A percentile compares a stretch with the other conserved stretches of the same genome.
These are phyloP conservation scores for Hoplodrina blanda DNA, from an alignment of 2,888 invertebrate species.

Conservation along the genomic window DNA sequence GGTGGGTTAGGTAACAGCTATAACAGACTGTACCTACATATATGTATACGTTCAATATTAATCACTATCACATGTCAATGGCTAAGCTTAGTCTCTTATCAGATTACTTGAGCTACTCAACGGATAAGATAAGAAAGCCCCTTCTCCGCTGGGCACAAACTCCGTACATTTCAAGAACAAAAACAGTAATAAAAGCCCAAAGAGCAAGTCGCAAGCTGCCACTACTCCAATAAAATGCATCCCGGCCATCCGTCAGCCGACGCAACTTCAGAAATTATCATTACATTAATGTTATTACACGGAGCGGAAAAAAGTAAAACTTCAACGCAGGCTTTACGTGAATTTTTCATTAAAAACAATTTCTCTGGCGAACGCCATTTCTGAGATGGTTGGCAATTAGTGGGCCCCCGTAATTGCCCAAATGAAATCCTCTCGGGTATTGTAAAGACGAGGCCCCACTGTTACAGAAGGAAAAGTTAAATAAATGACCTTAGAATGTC, in stretches of 20 bases:
- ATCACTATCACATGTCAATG: neutral
- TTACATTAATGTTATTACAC: conserved; percentile 64
- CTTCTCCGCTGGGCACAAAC: conserved; percentile 2
- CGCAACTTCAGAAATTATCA: conserved; percentile 59
- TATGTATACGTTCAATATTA: too few species aligned
- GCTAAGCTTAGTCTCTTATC: neutral
- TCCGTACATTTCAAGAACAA: conserved; percentile 38
- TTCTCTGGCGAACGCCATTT: conserved; percentile 74
- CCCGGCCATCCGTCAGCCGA: conserved; percentile 51
- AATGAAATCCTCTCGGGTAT: conserved; percentile 75
- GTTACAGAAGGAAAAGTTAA: conserved; percentile 69
- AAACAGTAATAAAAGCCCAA: conserved; percentile 44
- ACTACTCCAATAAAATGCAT: conserved; percentile 63
- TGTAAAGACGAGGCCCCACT: conserved; percentile 65
- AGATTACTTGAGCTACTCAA: neutral
- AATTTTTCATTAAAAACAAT: conserved; percentile 84
- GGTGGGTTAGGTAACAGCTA: too few species aligned
- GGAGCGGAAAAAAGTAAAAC: conserved; percentile 65
- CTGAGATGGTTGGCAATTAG: conserved; percentile 80
- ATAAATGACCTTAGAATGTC: conserved; percentile 71
- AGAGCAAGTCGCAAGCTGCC: conserved; percentile 49
- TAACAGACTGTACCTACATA: too few species aligned
- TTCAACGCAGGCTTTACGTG: conserved; percentile 65
- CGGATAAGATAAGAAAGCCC: neutral
- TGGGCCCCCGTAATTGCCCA: conserved; percentile 75